These are phyloP conservation scores for Apostichopus californicus DNA, from an alignment of 35 echinoderm and acorn worm species.

Conservation along the genomic window DNA sequence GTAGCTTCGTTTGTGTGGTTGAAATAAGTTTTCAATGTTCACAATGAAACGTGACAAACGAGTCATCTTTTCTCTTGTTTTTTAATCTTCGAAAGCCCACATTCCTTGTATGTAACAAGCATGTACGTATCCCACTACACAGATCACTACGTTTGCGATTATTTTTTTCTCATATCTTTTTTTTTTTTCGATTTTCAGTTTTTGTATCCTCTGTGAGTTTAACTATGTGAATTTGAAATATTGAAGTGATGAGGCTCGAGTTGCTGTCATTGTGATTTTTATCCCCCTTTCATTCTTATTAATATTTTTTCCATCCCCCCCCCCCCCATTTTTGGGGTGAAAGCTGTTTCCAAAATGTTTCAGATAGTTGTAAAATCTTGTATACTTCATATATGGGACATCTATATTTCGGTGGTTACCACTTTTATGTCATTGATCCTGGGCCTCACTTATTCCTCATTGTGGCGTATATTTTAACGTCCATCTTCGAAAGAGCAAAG, in stretches of 20 bases:
- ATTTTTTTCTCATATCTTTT: background rate
- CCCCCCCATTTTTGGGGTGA: too few relatives aligned
- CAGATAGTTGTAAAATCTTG: too few relatives aligned
- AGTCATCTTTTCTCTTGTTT: background rate
- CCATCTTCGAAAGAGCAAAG: too few relatives aligned
- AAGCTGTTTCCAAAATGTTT: too few relatives aligned
- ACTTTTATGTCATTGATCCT: too few relatives aligned
- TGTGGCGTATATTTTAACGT: too few relatives aligned
- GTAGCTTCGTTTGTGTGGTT: background rate
- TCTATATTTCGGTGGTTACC: too few relatives aligned
- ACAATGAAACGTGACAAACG: background rate
- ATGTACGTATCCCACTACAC: background rate
- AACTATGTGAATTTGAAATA: slow-evolving; percentile 41
- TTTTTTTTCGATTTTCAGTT: background rate
- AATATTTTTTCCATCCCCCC: too few relatives aligned
- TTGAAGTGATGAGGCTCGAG: slow-evolving; percentile 21
- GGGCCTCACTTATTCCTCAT: too few relatives aligned
- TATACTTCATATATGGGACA: too few relatives aligned
- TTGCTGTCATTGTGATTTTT: background rate
- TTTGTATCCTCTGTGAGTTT: background rate
- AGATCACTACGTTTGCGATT: background rate
- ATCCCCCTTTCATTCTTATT: background rate
- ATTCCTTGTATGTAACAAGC: slow-evolving; percentile 2
- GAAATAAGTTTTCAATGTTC: background rate
- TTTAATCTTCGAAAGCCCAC: background rate